Base-by-base conservation (phyloP, 2,888 invertebrate genomes). In the Drosophila yooni region DNA sequence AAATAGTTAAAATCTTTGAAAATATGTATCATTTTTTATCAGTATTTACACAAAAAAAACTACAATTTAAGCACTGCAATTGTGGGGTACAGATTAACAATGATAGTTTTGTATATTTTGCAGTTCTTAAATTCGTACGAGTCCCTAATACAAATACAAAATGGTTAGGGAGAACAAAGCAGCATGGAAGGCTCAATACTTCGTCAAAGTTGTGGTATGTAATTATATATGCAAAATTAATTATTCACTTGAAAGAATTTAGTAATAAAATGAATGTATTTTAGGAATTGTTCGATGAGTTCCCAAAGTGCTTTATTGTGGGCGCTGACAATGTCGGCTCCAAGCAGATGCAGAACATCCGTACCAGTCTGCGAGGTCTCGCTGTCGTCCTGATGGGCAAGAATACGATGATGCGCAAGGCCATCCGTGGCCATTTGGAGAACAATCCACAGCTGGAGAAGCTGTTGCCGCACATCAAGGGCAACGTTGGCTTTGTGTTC, bases 111-210 rank as follows among this genome's bases (percentile, higher is more conserved):
- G 57, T 56, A 79, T 88, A 76, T 88, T 84, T 95, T 96, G 64
- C 94, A 96, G 96, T 96, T 96, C 97, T 96, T 97, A 97, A 97
- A 96, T 96, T 95, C 95, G 85, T 57, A 93, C 94, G 94, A 93
- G 94, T 93, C 94, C 93, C 93, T 93, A 94, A 94, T 94, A 94
- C 79, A 87, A 93, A 93, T 73, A 67, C 92, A 95, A 96, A 98
- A 99, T 99, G 99, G 99, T 98, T 98, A 99, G 98, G 98, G 99
- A 99, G 99, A 99, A 99, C 97, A 99, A 98, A 95, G 95, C 98
- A 93, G 95, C 98, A 91, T 99, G 99, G 99, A 99, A 99, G 95
- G 95, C 98, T 77, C 98, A 97, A 94, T 99, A 99, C 94, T 99
- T 99, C 95, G 94, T 96, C 89, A 99, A 98, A 95, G 96, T 99